Evolutionary conservation across 2,888 invertebrate genomes (phyloP).

Genomic region (Megaustenia siamemsis): DNA sequence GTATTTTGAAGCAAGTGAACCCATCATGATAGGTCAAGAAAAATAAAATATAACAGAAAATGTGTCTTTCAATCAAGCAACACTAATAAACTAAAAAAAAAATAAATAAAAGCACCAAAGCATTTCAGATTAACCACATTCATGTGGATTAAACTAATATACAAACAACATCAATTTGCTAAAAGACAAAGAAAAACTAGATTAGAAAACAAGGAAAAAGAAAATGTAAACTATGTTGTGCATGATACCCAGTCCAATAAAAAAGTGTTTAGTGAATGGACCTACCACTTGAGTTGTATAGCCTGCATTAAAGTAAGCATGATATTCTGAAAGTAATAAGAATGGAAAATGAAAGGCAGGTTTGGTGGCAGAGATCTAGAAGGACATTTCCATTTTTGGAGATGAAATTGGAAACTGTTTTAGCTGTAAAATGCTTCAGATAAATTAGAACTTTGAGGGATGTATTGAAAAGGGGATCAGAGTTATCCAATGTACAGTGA

Average conservation of each 20-base stretch:
- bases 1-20: too few species aligned
- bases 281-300: constrained; percentile 57
- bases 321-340: constrained; percentile 58
- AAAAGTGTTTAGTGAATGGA: not conserved
- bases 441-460: too few species aligned
- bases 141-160: not conserved
- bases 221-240: not conserved
- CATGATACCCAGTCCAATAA: constrained; percentile 15
- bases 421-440: too few species aligned
- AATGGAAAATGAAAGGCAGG: not conserved
- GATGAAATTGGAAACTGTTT: too few species aligned
- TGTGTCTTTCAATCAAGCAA: too few species aligned
- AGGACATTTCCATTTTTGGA: not conserved
- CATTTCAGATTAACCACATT: not conserved
- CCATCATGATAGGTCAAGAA: too few species aligned
- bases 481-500: too few species aligned
- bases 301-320: constrained; percentile 63
- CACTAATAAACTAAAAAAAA: too few species aligned
- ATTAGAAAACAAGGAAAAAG: constrained; percentile 20
- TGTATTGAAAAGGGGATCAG: too few species aligned
- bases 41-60: too few species aligned
- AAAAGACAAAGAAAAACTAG: not conserved
- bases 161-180: not conserved
- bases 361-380: not conserved
- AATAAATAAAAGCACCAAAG: not conserved